Conservation (phyloP, 2,113 vertebrate species). For the Bubalus kerabau region DNA sequence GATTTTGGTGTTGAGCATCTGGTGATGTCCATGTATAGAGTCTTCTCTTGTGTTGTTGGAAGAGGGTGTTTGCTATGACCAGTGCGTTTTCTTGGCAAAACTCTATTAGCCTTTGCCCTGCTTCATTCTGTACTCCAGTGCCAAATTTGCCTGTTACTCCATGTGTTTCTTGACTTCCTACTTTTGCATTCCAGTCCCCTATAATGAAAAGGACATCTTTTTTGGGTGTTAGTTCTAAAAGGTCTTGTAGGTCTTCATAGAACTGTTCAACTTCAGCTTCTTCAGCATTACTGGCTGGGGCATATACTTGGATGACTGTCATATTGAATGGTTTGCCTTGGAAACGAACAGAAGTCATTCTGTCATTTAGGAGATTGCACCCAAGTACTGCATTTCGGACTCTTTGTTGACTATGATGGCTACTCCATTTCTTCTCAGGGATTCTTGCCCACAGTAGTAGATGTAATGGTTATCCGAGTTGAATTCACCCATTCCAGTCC, state of each 20-base stretch:
- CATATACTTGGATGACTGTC: neutral
- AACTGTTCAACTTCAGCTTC: neutral
- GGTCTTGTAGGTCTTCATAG: neutral
- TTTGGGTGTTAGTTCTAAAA: neutral
- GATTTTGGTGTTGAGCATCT: too few relatives aligned
- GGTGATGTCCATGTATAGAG: too few relatives aligned
- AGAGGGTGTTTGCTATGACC: too few relatives aligned
- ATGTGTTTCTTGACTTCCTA: too few relatives aligned
- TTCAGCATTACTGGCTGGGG: neutral
- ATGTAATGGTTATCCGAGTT: neutral
- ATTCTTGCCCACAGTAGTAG: neutral
- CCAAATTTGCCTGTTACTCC: too few relatives aligned
- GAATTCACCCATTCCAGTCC: neutral
- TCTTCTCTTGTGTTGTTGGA: too few relatives aligned
- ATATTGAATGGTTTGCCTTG: neutral
- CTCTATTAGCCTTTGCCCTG: too few relatives aligned
- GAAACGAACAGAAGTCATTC: neutral
- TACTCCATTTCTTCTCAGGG: neutral
- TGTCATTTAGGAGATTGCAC: neutral
- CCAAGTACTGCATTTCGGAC: neutral
- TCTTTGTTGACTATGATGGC: neutral
- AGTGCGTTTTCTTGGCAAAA: too few relatives aligned
- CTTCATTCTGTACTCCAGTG: too few relatives aligned
- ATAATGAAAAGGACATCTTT: neutral
- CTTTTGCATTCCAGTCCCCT: neutral